Conservation (phyloP, 2,113 vertebrate species). For the Hemiprocne comata region DNA sequence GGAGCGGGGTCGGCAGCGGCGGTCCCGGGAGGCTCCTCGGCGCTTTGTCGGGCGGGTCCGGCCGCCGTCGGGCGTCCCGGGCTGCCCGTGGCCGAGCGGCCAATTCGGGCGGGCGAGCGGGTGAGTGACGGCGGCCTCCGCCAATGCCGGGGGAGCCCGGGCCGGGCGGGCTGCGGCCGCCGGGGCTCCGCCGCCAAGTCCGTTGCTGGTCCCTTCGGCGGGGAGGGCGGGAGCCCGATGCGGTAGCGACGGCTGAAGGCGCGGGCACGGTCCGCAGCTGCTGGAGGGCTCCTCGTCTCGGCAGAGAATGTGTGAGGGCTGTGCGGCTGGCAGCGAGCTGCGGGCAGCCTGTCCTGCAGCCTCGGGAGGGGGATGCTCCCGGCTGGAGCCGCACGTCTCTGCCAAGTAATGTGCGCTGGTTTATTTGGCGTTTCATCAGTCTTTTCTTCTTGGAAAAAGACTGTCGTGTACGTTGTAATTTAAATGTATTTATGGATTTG, state of each 20-base stretch:
- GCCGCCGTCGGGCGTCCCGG: neutral
- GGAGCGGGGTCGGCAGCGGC: neutral
- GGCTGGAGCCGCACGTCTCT: accelerated
- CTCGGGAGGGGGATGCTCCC: neutral
- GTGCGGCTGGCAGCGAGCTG: neutral
- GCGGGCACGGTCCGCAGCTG: neutral
- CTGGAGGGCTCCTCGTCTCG: neutral
- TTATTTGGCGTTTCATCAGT: neutral
- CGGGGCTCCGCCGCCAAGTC: neutral
- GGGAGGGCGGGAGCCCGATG: neutral
- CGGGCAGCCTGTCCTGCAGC: neutral
- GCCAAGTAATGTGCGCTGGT: neutral
- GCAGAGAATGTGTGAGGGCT: neutral
- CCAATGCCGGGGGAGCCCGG: neutral
- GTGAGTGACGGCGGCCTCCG: neutral
- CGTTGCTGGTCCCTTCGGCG: neutral
- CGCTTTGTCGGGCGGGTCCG: neutral
- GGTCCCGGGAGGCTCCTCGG: neutral
- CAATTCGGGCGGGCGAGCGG: neutral
- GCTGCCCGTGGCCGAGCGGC: neutral
- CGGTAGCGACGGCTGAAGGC: neutral
- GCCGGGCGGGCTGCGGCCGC: neutral
- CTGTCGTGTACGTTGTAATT: accelerated
- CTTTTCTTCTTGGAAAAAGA: too few species aligned
- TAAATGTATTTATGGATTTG: neutral